Conservation (phyloP, 2,797 vertebrate species). For the Myotis pilosus region DNA sequence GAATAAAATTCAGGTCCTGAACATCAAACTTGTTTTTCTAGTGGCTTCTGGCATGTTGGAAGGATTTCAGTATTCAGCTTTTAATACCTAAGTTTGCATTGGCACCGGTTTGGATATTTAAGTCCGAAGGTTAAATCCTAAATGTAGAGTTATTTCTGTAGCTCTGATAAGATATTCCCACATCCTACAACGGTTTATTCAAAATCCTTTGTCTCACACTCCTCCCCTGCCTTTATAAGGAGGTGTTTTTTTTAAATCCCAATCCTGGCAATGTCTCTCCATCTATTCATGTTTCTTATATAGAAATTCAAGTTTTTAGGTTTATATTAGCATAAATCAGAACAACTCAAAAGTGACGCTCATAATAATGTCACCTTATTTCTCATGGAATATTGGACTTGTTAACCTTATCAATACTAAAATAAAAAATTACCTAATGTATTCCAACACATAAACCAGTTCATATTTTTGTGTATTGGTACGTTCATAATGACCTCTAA, state of each 20-base stretch:
- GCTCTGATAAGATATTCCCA: neutral
- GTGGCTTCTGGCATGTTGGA: neutral
- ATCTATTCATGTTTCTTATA: neutral
- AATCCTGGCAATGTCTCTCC: neutral
- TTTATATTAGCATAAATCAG: neutral
- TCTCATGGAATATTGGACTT: neutral
- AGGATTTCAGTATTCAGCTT: neutral
- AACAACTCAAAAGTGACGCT: neutral
- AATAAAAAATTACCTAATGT: conserved; percentile 1
- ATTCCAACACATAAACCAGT: neutral
- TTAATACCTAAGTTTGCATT: neutral
- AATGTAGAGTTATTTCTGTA: neutral
- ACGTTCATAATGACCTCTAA: neutral
- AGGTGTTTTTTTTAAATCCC: neutral
- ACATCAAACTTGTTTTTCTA: no score
- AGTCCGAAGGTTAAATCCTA: neutral
- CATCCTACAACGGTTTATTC: neutral
- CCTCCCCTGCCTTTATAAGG: neutral
- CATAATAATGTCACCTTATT: neutral
- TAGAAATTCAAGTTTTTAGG: conserved; percentile 2
- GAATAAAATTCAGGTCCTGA: neutral
- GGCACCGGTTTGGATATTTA: neutral
- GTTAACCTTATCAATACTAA: neutral
- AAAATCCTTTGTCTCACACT: neutral
- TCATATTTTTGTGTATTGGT: neutral